Evolutionary conservation across 64 coral and sea anemone species (phyloP), one percentile per base, ranked within the genome.

Genomic region (Montipora foliosa): DNA sequence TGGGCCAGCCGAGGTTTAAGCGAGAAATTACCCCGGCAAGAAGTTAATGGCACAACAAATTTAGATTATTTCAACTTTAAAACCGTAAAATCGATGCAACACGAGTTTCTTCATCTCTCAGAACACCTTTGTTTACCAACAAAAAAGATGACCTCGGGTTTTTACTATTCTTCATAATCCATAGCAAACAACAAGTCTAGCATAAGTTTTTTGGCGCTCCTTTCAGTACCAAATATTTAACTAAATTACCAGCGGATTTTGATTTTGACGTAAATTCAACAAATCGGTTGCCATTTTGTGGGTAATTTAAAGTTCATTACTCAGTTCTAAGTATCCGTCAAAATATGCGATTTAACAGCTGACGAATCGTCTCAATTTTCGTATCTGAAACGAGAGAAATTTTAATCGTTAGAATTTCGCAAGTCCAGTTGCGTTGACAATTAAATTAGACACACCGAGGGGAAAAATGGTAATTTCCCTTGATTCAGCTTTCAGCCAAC

Each of bases 231-330:
- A 57, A 11, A 57, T 57, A 57, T 57, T 57, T 12, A 14, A 64
- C 61, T 64, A 64, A 64, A 64, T 11, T 16, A 12, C 61, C 61
- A 3, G 13, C 14, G 61, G 61, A 64, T 71, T 15, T 55, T 9
- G 19, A 53, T 13, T 67, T 62, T 17, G 67, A n/a, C 16, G 16
- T 22, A 86, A 70, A 49, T 70, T 72, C 45, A 86, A 71, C 82
- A 64, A 78, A 78, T 50, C 19, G 1, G 44, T 49, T 37, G 44
- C 47, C 76, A 50, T 78, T 64, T 62, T 15, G 80, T 46, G 80
- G 24, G 24, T 82, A 44, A 82, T 82, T 45, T 86, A 19, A 86
- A 47, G 6, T 71, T 44, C 62, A 86, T 86, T 86, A 50, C 61
- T 2, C 44, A 71, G 19, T 86, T 70, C 20, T 45, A 86, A 72